phyloP scores from a whole-genome alignment of 2,113 vertebrate species.

The Phylloscopus whistleri region DNA sequence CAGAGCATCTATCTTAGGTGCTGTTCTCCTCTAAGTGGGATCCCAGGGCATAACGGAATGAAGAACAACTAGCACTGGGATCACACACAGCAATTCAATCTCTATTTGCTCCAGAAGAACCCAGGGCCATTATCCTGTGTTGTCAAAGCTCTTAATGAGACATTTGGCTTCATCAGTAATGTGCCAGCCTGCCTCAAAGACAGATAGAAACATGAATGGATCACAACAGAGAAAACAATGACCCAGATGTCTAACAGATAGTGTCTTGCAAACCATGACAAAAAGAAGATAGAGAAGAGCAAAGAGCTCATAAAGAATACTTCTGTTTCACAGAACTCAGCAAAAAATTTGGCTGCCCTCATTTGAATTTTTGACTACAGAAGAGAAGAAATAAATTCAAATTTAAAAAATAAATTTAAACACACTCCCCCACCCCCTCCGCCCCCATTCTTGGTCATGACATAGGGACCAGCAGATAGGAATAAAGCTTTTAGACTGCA shows the following conservation, averaged over 20 bases:
- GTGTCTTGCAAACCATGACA: background rate
- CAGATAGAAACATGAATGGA: background rate
- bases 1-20: background rate
- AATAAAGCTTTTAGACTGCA: background rate
- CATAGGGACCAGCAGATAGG: background rate
- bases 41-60: background rate
- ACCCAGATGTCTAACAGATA: background rate
- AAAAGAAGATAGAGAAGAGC: background rate
- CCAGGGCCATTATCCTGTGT: background rate
- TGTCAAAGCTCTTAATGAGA: background rate
- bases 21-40: background rate
- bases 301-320: background rate
- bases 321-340: background rate
- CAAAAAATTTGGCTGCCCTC: background rate
- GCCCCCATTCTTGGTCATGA: background rate
- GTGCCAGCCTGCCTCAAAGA: background rate
- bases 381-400: background rate
- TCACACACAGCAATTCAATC: background rate
- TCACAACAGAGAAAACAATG: background rate
- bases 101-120: background rate
- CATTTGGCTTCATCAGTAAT: background rate
- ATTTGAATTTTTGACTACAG: background rate
- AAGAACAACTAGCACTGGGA: background rate
- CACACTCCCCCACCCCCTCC: no score
- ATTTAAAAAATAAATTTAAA: background rate